A percentile compares a stretch with the other conserved stretches of the same genome.
phyloP scores from a whole-genome alignment of 2,888 invertebrate genomes.

The Hydrotaea diabolus region DNA sequence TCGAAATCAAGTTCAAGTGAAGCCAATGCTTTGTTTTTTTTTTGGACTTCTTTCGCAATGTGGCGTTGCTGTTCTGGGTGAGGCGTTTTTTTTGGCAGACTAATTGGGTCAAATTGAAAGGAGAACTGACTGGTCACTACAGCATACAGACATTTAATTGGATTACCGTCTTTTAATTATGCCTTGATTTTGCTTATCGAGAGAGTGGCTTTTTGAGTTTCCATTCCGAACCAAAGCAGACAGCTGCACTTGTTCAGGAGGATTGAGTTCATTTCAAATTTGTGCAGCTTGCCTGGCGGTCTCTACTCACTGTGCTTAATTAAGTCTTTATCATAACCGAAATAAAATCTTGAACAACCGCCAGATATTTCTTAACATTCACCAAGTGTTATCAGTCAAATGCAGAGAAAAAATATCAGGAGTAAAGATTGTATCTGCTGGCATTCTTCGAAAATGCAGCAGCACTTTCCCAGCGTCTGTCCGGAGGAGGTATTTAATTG shows the following conservation, averaged over 20 bases:
- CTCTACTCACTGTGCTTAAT: constrained; percentile 1
- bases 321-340: constrained; percentile 11
- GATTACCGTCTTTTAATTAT: constrained; percentile 78
- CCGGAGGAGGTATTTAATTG: not conserved
- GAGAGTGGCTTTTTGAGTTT: not conserved
- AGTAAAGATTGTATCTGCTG: not conserved
- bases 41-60: not conserved
- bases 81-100: constrained; percentile 56
- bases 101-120: constrained; percentile 76
- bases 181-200: not conserved
- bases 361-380: not conserved
- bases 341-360: constrained; percentile 1
- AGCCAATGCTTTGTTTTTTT: too few relatives aligned
- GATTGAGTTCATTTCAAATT: not conserved
- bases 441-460: not conserved
- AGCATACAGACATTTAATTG: constrained; percentile 75
- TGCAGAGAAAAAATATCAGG: not conserved
- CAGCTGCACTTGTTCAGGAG: constrained; percentile 25
- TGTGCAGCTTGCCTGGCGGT: not conserved
- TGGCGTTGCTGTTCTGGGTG: not conserved
- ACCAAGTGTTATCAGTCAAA: not conserved
- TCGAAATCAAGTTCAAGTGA: constrained; percentile 60
- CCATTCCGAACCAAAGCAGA: not conserved
- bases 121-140: not conserved
- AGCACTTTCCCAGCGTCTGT: not conserved